These are phyloP conservation scores for Diploscapter pachys DNA, from an alignment of 1,140 invertebrate genomes.

Conservation along the genomic window DNA sequence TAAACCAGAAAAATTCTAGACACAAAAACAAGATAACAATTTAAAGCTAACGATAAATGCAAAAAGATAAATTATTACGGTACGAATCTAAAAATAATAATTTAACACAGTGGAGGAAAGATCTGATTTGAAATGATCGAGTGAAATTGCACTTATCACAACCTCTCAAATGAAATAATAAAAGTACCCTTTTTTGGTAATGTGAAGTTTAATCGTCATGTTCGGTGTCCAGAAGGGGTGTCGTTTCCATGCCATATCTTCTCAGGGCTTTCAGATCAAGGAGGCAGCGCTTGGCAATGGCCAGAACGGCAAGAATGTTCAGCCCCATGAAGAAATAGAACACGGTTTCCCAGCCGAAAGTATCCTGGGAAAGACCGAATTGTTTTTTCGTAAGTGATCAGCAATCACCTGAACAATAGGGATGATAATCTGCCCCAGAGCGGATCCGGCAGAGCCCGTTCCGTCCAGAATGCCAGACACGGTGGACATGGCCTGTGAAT, in stretches of 20 bases:
- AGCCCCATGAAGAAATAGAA: slow-evolving; percentile 61
- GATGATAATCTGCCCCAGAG: slow-evolving; percentile 61
- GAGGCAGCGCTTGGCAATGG: slow-evolving; percentile 15
- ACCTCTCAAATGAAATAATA: too few relatives aligned
- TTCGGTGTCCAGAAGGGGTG: too few relatives aligned
- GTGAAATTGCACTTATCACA: too few relatives aligned
- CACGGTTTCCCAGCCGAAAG: slow-evolving; percentile 61
- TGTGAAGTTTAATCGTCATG: too few relatives aligned
- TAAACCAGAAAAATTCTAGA: too few relatives aligned
- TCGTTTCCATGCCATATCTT: not conserved
- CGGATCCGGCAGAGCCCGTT: slow-evolving; percentile 63
- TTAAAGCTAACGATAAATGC: too few relatives aligned
- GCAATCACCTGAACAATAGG: slow-evolving; percentile 58
- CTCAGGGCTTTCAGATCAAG: slow-evolving; percentile 17
- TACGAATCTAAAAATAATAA: too few relatives aligned
- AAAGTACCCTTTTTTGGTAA: too few relatives aligned
- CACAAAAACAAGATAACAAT: too few relatives aligned
- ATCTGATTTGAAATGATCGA: too few relatives aligned
- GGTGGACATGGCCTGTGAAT: slow-evolving; percentile 60
- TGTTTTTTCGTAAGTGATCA: not conserved
- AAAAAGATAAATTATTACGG: too few relatives aligned
- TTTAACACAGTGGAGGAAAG: too few relatives aligned
- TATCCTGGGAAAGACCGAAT: slow-evolving; percentile 15
- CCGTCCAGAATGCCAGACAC: slow-evolving; percentile 64
- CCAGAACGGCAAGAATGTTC: slow-evolving; percentile 18